Conservation (phyloP, 2,113 vertebrate genomes). For the Martes martes region DNA sequence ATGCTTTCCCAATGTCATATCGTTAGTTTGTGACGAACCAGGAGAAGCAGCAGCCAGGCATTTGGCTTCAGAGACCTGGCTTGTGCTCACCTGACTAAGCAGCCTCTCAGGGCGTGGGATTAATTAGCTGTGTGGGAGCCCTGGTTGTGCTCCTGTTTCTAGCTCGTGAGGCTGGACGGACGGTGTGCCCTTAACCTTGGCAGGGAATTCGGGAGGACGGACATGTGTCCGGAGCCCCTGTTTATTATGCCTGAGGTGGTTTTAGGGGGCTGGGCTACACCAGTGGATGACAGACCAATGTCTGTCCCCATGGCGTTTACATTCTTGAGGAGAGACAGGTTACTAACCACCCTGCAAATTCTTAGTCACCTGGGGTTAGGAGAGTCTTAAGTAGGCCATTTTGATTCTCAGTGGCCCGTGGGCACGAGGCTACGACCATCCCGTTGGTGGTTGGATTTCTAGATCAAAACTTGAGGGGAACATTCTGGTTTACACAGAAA, state of each 20-base stretch:
- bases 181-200: neutral
- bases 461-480: neutral
- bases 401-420: neutral
- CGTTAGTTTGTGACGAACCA: neutral
- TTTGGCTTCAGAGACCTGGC: neutral
- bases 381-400: neutral
- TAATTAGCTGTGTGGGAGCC: neutral
- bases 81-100: neutral
- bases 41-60: neutral
- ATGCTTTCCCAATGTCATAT: neutral
- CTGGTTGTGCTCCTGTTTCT: neutral
- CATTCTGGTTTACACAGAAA: neutral
- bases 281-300: neutral
- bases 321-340: neutral
- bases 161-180: neutral
- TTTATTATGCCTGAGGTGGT: neutral
- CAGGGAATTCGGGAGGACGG: neutral
- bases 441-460: neutral
- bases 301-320: neutral
- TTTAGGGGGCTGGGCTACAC: neutral
- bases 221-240: neutral
- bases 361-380: neutral
- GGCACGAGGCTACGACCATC: neutral
- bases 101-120: neutral
- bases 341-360: neutral